Conservation (phyloP, 2,113 vertebrate genomes). For the Melierax canorus region DNA sequence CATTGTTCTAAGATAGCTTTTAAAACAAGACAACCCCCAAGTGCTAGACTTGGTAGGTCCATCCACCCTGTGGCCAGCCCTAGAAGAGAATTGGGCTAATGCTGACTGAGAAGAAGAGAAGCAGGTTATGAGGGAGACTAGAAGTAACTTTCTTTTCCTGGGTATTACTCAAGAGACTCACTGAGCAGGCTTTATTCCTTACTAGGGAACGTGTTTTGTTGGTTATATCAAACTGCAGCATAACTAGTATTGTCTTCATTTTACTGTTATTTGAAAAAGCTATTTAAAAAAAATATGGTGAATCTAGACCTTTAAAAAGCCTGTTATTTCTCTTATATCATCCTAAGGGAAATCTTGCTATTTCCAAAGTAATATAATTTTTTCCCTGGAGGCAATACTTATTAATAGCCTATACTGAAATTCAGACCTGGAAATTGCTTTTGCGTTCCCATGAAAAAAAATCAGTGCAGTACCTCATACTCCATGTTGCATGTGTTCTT, state of each 20-base stretch:
- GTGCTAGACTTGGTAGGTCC: not conserved
- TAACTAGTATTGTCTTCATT: not conserved
- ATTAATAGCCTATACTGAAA: not conserved
- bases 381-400: not conserved
- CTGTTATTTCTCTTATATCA: not conserved
- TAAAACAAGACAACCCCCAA: not conserved
- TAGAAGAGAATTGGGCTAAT: not conserved
- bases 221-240: not conserved
- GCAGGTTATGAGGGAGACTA: not conserved
- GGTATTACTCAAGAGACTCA: not conserved
- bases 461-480: not conserved
- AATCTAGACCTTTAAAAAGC: not conserved
- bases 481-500: not conserved
- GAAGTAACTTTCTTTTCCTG: not conserved
- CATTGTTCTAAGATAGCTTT: not conserved
- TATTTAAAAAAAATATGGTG: not conserved
- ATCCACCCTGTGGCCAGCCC: not conserved
- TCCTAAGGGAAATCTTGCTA: not conserved
- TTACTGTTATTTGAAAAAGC: not conserved
- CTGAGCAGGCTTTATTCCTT: not conserved
- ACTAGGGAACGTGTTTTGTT: not conserved
- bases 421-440: not conserved
- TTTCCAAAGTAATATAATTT: not conserved
- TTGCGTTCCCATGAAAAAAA: not conserved
- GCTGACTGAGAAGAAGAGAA: not conserved